A percentile compares a stretch with the other conserved stretches of the same genome.
These are phyloP conservation scores for Elmis aenea DNA, from an alignment of 2,888 invertebrate species.

Conservation along the genomic window DNA sequence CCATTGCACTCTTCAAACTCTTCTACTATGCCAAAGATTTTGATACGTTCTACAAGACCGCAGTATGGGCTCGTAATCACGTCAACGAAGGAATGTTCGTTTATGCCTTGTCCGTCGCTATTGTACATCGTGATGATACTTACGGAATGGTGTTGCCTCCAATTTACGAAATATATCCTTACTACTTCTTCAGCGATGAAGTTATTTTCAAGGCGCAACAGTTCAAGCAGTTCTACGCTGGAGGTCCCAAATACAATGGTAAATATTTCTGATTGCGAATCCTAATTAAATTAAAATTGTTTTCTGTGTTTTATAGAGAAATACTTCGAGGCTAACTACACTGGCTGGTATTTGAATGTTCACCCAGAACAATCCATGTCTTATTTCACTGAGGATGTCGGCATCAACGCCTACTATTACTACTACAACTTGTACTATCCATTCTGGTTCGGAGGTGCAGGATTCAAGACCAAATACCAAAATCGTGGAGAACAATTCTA, in stretches of 20 bases:
- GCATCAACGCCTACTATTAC: conserved; percentile 62
- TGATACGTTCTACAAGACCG: conserved; percentile 64
- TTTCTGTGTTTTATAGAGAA: too few species aligned
- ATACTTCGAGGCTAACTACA: conserved; percentile 60
- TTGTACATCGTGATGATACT: conserved; percentile 60
- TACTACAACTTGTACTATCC: conserved; percentile 59
- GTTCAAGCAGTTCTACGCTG: conserved; percentile 53
- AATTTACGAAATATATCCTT: conserved; percentile 68
- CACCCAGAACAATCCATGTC: conserved; percentile 54
- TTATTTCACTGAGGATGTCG: conserved; percentile 71
- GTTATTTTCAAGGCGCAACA: conserved; percentile 62
- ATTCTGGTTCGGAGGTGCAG: conserved; percentile 56
- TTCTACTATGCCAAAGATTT: conserved; percentile 67
- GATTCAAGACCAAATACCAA: conserved; percentile 51
- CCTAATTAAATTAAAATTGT: too few species aligned
- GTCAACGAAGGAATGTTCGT: conserved; percentile 67
- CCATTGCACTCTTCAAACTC: conserved; percentile 59
- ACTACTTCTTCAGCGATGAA: conserved; percentile 64
- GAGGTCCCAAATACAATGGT: conserved; percentile 1
- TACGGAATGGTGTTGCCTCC: conserved; percentile 63
- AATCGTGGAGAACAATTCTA: conserved; percentile 62
- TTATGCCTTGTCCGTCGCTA: conserved; percentile 58
- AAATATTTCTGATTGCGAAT: too few species aligned
- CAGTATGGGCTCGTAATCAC: conserved; percentile 61
- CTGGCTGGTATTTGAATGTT: conserved; percentile 52